Conservation (phyloP, 2,113 vertebrate species). For the Cyanoramphus novaezelandiae region DNA sequence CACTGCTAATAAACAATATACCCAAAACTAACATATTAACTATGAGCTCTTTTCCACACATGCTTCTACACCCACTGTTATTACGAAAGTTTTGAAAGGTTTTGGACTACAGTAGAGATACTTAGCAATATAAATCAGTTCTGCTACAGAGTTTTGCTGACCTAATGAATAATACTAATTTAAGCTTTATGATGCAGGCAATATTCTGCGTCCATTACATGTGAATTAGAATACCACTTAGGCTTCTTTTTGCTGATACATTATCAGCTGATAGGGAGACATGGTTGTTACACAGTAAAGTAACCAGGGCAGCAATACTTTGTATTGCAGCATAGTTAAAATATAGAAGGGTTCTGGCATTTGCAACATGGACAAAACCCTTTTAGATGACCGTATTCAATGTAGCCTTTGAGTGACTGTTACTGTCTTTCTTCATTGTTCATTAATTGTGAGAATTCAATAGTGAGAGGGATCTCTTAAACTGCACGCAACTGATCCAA, state of each 20-base stretch:
- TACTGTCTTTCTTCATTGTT: neutral
- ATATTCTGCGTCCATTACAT: neutral
- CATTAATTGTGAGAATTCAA: neutral
- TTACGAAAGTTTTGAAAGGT: neutral
- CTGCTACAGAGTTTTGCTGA: neutral
- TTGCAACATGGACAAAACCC: neutral
- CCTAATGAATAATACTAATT: neutral
- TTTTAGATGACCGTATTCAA: neutral
- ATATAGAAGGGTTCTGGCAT: neutral
- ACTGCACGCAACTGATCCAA: neutral
- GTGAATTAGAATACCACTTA: neutral
- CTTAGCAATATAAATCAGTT: neutral
- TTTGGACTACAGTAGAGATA: neutral
- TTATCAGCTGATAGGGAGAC: neutral
- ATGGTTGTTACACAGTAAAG: neutral
- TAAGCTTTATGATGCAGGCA: neutral
- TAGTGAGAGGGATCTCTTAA: neutral
- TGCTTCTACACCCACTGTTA: fast-evolving
- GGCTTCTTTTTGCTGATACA: neutral
- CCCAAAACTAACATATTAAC: neutral
- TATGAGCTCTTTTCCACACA: neutral
- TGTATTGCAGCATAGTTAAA: neutral
- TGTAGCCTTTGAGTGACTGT: neutral
- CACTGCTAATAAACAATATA: neutral
- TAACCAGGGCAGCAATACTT: neutral